Evolutionary conservation across 2,797 vertebrate species (phyloP).

Genomic region (Gouania willdenowi): DNA sequence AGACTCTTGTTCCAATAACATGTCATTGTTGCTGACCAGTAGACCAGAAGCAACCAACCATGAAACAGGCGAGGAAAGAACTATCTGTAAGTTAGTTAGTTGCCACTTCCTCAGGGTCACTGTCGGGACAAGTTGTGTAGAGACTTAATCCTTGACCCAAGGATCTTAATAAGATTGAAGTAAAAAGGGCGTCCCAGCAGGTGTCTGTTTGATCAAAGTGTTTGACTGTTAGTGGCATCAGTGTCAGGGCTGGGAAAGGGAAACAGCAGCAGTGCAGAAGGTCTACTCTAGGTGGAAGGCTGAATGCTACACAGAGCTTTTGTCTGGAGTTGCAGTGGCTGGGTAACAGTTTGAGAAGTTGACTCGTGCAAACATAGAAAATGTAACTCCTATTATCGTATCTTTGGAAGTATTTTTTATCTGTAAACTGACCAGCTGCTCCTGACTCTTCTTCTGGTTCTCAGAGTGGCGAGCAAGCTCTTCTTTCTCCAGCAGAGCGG

Average conservation of each 20-base stretch:
- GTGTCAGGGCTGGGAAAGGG: constrained; percentile 9
- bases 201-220: constrained; percentile 4
- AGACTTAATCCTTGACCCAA: constrained; percentile 15
- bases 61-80: no score
- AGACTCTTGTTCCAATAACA: no score
- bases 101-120: background rate
- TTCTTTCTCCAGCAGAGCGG: constrained; percentile 87
- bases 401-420: no score
- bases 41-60: no score
- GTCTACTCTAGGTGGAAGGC: constrained; percentile 6
- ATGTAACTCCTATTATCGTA: background rate
- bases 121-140: background rate
- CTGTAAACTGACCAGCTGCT: constrained; percentile 83
- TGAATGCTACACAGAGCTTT: constrained; percentile 20
- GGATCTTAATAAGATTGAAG: constrained; percentile 20
- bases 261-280: constrained; percentile 25
- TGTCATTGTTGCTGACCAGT: no score
- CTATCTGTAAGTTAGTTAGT: no score
- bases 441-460: constrained; percentile 87
- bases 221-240: constrained; percentile 5
- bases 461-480: constrained; percentile 84
- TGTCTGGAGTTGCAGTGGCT: constrained; percentile 20
- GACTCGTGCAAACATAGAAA: background rate
- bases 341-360: no score
- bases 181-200: constrained; percentile 15